These are phyloP conservation scores for Gymnocheta viridis DNA, from an alignment of 2,888 invertebrate species.

Conservation along the genomic window DNA sequence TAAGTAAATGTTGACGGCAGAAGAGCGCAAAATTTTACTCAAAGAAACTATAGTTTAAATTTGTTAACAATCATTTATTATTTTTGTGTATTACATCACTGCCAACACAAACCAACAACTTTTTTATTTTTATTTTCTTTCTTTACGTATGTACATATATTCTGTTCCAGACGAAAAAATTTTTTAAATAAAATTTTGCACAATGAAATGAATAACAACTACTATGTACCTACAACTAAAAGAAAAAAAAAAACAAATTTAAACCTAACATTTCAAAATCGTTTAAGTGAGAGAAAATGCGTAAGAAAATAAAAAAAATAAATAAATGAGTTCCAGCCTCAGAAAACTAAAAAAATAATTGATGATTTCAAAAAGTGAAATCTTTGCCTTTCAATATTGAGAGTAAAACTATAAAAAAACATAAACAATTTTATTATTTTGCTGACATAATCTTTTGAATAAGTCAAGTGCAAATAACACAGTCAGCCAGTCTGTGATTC, in stretches of 20 bases:
- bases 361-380: slow-evolving; percentile 39
- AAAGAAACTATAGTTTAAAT: not conserved
- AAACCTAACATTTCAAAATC: slow-evolving; percentile 1
- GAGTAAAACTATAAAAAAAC: slow-evolving; percentile 4
- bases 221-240: not conserved
- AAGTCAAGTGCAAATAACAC: slow-evolving; percentile 36
- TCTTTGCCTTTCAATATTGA: slow-evolving; percentile 15
- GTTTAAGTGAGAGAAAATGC: not conserved
- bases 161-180: slow-evolving; percentile 31
- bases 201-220: slow-evolving; percentile 20
- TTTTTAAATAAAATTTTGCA: slow-evolving; percentile 19
- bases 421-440: slow-evolving; percentile 18
- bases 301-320: too few species aligned
- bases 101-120: not conserved
- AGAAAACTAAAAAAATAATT: not conserved
- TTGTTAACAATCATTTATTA: slow-evolving; percentile 21
- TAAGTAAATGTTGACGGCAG: not conserved
- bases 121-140: not conserved
- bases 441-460: slow-evolving; percentile 42
- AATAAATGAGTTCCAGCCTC: slow-evolving; percentile 7
- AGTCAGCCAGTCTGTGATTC: not conserved
- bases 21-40: slow-evolving; percentile 28
- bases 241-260: not conserved
- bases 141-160: not conserved
- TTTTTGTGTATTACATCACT: slow-evolving; percentile 51